Conservation (phyloP, 1,140 invertebrate species). For the Pararge aegeria region DNA sequence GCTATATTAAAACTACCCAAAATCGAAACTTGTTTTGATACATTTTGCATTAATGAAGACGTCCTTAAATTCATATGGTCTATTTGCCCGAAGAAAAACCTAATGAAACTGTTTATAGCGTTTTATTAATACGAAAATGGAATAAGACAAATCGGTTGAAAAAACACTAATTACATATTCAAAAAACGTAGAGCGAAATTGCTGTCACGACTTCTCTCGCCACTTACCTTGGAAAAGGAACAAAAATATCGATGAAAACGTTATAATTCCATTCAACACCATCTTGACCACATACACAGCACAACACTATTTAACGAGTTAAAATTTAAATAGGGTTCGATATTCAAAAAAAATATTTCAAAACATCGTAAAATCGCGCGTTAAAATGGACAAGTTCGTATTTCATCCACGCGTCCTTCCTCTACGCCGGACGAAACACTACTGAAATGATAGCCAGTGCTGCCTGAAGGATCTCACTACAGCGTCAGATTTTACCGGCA, state of each 20-base stretch:
- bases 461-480: conserved; percentile 1
- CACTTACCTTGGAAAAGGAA: conserved; percentile 38
- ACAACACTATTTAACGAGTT: not conserved
- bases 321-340: not conserved
- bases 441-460: conserved; percentile 17
- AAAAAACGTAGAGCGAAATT: conserved; percentile 7
- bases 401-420: conserved; percentile 23
- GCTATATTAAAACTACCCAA: too few relatives aligned
- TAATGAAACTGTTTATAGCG: too few relatives aligned
- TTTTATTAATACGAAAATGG: not conserved
- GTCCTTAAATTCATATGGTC: too few relatives aligned
- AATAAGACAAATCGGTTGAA: not conserved
- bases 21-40: too few relatives aligned
- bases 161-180: not conserved
- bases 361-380: conserved; percentile 31
- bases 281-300: conserved; percentile 21
- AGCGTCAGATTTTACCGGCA: conserved; percentile 22
- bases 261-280: conserved; percentile 18
- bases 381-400: not conserved
- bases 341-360: conserved; percentile 1
- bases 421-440: conserved; percentile 8
- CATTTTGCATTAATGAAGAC: too few relatives aligned
- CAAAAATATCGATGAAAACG: conserved; percentile 25
- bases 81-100: too few relatives aligned
- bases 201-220: conserved; percentile 1